A percentile compares a stretch with the other conserved stretches of the same genome.
These are phyloP conservation scores for Parnassius smintheus DNA, from an alignment of 2,888 invertebrate species.

Conservation along the genomic window DNA sequence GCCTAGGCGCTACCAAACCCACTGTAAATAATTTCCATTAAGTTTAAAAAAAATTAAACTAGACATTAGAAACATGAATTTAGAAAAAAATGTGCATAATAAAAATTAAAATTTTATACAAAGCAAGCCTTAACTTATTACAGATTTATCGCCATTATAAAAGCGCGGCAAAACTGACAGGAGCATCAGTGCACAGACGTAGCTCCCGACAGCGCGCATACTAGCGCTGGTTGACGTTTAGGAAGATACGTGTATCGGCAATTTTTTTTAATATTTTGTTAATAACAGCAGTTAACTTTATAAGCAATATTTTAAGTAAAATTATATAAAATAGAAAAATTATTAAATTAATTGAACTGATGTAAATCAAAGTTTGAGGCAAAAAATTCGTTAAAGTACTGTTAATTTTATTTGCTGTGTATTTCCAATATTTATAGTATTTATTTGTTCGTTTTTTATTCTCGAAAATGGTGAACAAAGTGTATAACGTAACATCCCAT, in stretches of 20 bases:
- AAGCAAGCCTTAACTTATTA: slow-evolving; percentile 12
- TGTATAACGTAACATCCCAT: slow-evolving; percentile 55
- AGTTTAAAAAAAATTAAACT: not conserved
- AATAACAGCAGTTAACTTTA: not conserved
- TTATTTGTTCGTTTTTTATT: not conserved
- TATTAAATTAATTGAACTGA: not conserved
- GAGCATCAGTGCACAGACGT: slow-evolving; percentile 22
- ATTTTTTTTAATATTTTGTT: slow-evolving; percentile 4
- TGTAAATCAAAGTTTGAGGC: not conserved
- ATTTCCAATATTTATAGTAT: no score
- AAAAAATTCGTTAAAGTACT: not conserved
- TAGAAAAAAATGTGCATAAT: not conserved
- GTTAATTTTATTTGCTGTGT: not conserved
- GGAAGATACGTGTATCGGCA: not conserved
- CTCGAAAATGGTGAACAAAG: slow-evolving; percentile 64
- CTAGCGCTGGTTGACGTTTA: slow-evolving; percentile 19
- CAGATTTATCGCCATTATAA: slow-evolving; percentile 23
- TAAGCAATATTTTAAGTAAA: not conserved
- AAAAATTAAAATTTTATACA: no score
- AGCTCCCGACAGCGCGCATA: slow-evolving; percentile 15
- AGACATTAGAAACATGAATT: not conserved
- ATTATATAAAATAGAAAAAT: not conserved
- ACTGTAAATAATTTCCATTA: not conserved
- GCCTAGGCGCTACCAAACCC: no score
- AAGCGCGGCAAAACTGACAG: slow-evolving; percentile 26